Percentiles rank a stretch among this genome's conserved stretches.
These are phyloP conservation scores for Dusona sp. DNA, from an alignment of 2,888 invertebrate species.

Conservation along the genomic window DNA sequence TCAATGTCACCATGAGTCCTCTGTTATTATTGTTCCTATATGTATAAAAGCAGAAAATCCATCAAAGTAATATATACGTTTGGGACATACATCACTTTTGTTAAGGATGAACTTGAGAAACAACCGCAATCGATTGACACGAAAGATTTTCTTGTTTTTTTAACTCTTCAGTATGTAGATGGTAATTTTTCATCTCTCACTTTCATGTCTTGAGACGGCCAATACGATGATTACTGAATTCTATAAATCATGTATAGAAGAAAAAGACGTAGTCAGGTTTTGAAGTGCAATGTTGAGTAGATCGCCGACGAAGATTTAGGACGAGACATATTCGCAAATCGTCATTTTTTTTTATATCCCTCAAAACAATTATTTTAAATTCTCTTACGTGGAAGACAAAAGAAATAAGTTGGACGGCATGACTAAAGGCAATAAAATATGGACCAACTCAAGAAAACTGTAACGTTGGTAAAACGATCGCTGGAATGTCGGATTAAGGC, in stretches of 20 bases:
- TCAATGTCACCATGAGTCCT: conserved; percentile 20
- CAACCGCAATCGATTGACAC: background rate
- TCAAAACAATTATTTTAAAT: background rate
- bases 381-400: background rate
- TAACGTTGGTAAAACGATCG: conserved; percentile 2
- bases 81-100: background rate
- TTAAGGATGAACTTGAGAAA: background rate
- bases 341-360: background rate
- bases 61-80: background rate
- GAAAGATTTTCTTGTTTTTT: background rate
- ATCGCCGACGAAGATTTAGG: background rate
- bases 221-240: too few species aligned
- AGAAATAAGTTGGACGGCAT: background rate
- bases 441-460: background rate
- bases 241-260: too few species aligned
- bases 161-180: background rate
- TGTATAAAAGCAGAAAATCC: background rate
- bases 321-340: background rate
- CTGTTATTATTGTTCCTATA: background rate
- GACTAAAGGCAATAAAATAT: background rate
- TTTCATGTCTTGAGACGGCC: background rate
- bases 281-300: background rate
- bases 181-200: background rate
- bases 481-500: background rate
- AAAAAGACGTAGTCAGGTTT: background rate